Evolutionary conservation across 2,888 invertebrate genomes (phyloP).

Genomic region (Brassicogethes aeneus): DNA sequence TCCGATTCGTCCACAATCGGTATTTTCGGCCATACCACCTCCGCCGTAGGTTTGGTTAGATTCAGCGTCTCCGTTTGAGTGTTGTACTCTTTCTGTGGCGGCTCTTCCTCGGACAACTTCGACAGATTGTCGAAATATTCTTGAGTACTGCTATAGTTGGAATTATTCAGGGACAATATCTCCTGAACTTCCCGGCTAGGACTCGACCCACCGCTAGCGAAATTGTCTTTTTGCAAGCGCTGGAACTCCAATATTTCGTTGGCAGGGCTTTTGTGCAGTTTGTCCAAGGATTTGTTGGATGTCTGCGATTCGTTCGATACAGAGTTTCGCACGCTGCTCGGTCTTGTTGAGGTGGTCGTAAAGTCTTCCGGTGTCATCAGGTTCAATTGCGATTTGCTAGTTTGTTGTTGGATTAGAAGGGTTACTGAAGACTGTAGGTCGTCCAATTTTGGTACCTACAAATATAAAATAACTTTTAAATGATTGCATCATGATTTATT

Average conservation of each 20-base stretch:
- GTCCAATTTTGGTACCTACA: constrained; percentile 32
- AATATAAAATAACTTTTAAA: too few species aligned
- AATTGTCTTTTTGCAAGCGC: constrained; percentile 35
- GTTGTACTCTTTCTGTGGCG: constrained; percentile 15
- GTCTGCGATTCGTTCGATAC: constrained; percentile 14
- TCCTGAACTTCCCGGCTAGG: constrained; percentile 86
- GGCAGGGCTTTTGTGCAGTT: constrained; percentile 19
- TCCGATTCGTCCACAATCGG: constrained; percentile 25
- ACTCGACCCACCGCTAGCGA: constrained; percentile 77
- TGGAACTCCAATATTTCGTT: constrained; percentile 33
- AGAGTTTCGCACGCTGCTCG: constrained; percentile 33
- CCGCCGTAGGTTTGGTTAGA: constrained; percentile 1
- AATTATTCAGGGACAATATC: constrained; percentile 64
- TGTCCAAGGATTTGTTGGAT: constrained; percentile 10
- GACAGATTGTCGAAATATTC: constrained; percentile 35
- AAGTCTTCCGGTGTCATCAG: constrained; percentile 87
- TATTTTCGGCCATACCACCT: constrained; percentile 26
- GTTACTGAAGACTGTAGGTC: constrained; percentile 36
- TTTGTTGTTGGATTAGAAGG: constrained; percentile 34
- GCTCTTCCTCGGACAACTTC: constrained; percentile 16
- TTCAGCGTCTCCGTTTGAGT: constrained; percentile 4
- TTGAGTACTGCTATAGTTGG: constrained; percentile 24
- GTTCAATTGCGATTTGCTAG: constrained; percentile 44
- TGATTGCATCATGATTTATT: constrained; percentile 10
- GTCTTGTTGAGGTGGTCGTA: constrained; percentile 39